These are phyloP conservation scores for Hipparchia sbordonii DNA, from an alignment of 2,888 invertebrate species.

Conservation along the genomic window DNA sequence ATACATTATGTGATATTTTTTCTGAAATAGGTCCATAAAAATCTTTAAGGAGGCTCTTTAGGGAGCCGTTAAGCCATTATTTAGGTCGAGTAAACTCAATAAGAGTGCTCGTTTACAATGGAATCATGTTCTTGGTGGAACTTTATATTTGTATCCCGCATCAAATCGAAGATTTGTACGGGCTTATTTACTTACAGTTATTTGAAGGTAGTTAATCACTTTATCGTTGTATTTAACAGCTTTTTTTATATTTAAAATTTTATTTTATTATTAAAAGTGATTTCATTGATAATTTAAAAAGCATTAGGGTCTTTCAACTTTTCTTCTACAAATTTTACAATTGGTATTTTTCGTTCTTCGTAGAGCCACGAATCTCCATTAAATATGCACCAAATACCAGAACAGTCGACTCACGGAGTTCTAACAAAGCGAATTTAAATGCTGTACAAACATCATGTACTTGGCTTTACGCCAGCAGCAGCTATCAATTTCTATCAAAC, in stretches of 20 bases:
- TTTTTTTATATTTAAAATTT: no score
- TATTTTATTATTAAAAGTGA: no score
- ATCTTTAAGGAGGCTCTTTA: slow-evolving; percentile 9
- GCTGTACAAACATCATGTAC: slow-evolving; percentile 59
- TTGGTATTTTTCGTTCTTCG: background rate
- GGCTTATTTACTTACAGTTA: background rate
- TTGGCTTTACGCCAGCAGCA: slow-evolving; percentile 65
- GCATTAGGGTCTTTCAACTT: no score
- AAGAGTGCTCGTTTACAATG: slow-evolving; percentile 13
- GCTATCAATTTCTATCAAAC: slow-evolving; percentile 71
- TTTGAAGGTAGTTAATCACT: no score
- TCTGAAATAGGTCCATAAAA: slow-evolving; percentile 6
- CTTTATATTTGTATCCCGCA: background rate
- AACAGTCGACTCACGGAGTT: slow-evolving; percentile 41
- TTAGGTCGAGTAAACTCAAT: slow-evolving; percentile 11
- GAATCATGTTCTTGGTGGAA: background rate
- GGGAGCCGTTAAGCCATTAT: slow-evolving; percentile 6
- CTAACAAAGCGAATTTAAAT: slow-evolving; percentile 67
- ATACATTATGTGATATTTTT: background rate
- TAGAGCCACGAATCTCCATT: slow-evolving; percentile 6
- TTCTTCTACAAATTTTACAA: background rate
- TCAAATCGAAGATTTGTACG: no score
- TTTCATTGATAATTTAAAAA: no score
- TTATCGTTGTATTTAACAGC: no score
- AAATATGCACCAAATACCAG: slow-evolving; percentile 29